Conservation (phyloP, 2,888 invertebrate genomes). For the Plebejus melissa region DNA sequence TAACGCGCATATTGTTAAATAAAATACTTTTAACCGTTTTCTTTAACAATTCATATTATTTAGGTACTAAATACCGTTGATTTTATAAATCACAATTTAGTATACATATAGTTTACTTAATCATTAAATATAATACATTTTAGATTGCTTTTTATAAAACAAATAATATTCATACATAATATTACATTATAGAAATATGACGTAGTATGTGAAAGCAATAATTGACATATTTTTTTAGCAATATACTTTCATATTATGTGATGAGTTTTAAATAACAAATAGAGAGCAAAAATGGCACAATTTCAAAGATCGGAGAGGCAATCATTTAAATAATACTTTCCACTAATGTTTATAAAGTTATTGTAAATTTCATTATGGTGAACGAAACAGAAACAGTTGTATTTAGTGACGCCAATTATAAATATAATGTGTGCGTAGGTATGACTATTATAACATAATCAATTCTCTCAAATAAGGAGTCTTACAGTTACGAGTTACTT, state of each 20-base stretch:
- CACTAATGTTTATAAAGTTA: not conserved
- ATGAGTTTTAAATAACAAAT: not conserved
- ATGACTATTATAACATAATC: not conserved
- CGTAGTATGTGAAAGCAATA: not conserved
- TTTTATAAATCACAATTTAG: conserved; percentile 31
- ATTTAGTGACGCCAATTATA: not conserved
- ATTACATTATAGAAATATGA: not conserved
- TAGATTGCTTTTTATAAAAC: not conserved
- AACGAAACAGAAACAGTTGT: not conserved
- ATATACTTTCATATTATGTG: not conserved
- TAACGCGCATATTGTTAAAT: not conserved
- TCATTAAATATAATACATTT: conserved; percentile 15
- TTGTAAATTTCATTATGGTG: not conserved
- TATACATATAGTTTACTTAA: conserved; percentile 21
- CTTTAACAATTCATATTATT: conserved; percentile 27
- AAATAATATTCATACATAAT: not conserved
- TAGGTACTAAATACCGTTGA: conserved; percentile 6
- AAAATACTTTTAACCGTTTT: not conserved
- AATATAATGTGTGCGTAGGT: not conserved
- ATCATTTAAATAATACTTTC: not conserved
- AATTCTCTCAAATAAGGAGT: not conserved
- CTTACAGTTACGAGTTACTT: not conserved
- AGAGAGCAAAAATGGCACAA: conserved; percentile 1
- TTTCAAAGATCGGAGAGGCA: not conserved
- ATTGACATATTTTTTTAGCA: conserved; percentile 17